These are phyloP conservation scores for Neotoma lepida DNA, from an alignment of 2,113 vertebrate species.

Conservation along the genomic window DNA sequence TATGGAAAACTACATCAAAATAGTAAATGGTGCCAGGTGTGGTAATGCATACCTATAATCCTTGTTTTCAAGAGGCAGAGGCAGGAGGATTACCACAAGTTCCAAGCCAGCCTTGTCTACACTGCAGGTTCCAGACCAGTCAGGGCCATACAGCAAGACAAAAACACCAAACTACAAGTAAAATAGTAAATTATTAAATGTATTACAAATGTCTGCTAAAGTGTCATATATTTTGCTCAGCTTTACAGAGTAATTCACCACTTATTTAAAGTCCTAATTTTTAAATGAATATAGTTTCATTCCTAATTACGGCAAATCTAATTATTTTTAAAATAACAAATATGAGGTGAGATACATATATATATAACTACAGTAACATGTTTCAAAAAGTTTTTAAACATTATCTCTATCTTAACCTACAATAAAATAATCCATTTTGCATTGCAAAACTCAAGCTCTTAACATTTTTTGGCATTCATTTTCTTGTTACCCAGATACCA, in stretches of 20 bases:
- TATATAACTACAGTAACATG: neutral
- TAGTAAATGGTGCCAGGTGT: neutral
- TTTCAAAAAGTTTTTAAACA: conserved; percentile 43
- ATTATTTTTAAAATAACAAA: conserved; percentile 35
- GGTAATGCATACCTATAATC: neutral
- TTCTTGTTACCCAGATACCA: conserved; percentile 9
- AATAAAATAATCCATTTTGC: conserved; percentile 22
- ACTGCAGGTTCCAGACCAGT: neutral
- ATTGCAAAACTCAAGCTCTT: conserved; percentile 41
- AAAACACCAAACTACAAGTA: neutral
- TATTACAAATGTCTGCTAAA: conserved; percentile 11
- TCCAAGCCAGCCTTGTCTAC: neutral
- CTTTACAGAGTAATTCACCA: conserved; percentile 36
- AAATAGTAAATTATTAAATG: neutral
- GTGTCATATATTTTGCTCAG: conserved; percentile 6
- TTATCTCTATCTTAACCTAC: conserved; percentile 26
- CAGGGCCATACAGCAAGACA: neutral
- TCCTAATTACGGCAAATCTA: neutral
- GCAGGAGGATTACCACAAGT: neutral
- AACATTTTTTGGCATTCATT: conserved; percentile 35
- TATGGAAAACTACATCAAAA: conserved; percentile 27
- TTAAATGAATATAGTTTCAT: conserved; percentile 41
- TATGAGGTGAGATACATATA: neutral
- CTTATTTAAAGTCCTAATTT: conserved; percentile 46
- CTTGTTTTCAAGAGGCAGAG: neutral